Evolutionary conservation across 1,140 invertebrate genomes (phyloP), one percentile per base, ranked within the genome.

Genomic region (Drosophila tani): DNA sequence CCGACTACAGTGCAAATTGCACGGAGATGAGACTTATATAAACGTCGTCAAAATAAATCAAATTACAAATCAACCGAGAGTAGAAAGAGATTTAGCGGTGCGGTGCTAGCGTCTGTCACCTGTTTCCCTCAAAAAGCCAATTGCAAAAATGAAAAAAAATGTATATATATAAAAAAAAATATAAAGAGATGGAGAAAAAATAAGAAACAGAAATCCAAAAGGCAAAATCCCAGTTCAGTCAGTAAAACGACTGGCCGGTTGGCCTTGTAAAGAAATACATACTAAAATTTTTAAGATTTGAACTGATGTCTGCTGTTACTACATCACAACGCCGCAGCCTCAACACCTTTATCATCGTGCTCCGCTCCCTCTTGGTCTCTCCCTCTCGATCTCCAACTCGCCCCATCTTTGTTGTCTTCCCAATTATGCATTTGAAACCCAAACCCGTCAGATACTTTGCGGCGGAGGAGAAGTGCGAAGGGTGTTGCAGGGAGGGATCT

Each of bases 1-100:
- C 14, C 15, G 35, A n/a, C 32, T 19, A 29, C 46, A 64, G 45
- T 74, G 65, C 79, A 82, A 87, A 87, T 90, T 81, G 70, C 60
- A 79, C 65, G 76, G 63, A 73, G 80, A 83, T 81, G 84, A 69
- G 68, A 57, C 75, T 87, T 87, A 86, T 66, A 81, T 84, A 88
- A 84, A 86, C 40, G 56, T 51, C 64, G 86, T 77, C 69, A 83
- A 88, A 87, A 88, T 88, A 87, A 87, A 88, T 88, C 84, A 83
- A 81, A 84, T 77, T 79, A 50, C 70, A 76, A 79, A 70, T 74
- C 41, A 53, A 55, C 32, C 46, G 57, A 73, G 57, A 73, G 80
- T 64, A 50, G 53, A 76, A 68, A 56, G 49, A 55, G 63, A 71
- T 71, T 80, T 84, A 67, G 51, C 64, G 65, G 60, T 24, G 21